Evolutionary conservation across 2,888 invertebrate genomes (phyloP).

Genomic region (Drosophila barbarae): DNA sequence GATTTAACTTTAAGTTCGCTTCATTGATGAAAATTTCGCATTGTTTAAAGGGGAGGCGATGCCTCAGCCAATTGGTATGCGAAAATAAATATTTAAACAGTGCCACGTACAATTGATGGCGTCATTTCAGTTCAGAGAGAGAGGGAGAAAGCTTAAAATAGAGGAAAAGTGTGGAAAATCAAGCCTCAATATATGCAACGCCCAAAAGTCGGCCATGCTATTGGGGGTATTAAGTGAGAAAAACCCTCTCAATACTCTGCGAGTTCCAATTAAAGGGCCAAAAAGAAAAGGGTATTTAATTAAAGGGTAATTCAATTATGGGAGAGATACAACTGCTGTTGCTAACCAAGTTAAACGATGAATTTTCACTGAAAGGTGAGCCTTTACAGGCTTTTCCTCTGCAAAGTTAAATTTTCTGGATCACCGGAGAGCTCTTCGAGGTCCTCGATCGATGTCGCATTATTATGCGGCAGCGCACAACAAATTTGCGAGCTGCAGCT

Average conservation of each 20-base stretch:
- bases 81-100: constrained; percentile 67
- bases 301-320: constrained; percentile 12
- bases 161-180: background rate
- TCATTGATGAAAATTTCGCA: constrained; percentile 62
- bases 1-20: constrained; percentile 60
- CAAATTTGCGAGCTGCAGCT: constrained; percentile 32
- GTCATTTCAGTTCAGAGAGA: constrained; percentile 34
- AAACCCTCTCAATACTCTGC: constrained; percentile 11
- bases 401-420: constrained; percentile 3
- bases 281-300: constrained; percentile 5
- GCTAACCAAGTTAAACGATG: background rate
- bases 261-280: constrained; percentile 4
- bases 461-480: constrained; percentile 51
- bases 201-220: constrained; percentile 54
- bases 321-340: background rate
- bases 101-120: constrained; percentile 66
- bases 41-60: constrained; percentile 43
- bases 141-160: background rate
- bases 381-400: background rate
- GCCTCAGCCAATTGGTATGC: constrained; percentile 44
- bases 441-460: constrained; percentile 35
- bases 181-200: background rate
- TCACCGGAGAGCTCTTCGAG: background rate
- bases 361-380: background rate
- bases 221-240: background rate